Evolutionary conservation across 2,888 invertebrate genomes (phyloP).

Genomic region (Teleogryllus oceanicus): DNA sequence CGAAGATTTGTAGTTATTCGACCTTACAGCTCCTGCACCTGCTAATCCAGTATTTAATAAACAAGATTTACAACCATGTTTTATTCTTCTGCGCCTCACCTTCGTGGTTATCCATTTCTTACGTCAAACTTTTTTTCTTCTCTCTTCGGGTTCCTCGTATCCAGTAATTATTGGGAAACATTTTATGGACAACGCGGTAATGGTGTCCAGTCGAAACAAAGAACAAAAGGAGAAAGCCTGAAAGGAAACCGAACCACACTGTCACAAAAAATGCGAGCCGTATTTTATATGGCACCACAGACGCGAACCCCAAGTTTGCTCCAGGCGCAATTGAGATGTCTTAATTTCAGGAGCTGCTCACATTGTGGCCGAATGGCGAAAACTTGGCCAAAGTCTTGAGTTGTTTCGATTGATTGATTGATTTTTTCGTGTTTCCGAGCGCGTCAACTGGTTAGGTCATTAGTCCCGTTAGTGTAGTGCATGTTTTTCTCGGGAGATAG

Average conservation of each 20-base stretch:
- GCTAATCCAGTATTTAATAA: not conserved
- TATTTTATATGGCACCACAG: conserved; percentile 7
- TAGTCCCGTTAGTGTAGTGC: too few relatives aligned
- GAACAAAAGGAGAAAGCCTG: not conserved
- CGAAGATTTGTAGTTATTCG: too few relatives aligned
- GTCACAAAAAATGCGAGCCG: not conserved
- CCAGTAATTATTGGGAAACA: conserved; percentile 7
- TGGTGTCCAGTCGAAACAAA: not conserved
- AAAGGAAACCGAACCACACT: not conserved
- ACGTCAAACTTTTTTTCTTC: not conserved
- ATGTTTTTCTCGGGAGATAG: too few relatives aligned
- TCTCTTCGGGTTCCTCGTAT: not conserved
- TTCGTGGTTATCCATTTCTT: not conserved
- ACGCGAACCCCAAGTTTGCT: not conserved
- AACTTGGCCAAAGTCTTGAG: too few relatives aligned
- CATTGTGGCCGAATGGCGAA: not conserved
- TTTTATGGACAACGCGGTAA: not conserved
- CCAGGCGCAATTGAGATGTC: not conserved
- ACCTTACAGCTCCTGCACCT: too few relatives aligned
- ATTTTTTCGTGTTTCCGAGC: too few relatives aligned
- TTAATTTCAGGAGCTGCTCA: not conserved
- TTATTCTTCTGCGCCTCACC: not conserved
- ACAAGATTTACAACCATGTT: not conserved
- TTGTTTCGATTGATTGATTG: too few relatives aligned
- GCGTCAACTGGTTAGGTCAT: too few relatives aligned